These are phyloP conservation scores for Drosophila macrospina DNA, from an alignment of 2,888 invertebrate genomes.

Conservation along the genomic window DNA sequence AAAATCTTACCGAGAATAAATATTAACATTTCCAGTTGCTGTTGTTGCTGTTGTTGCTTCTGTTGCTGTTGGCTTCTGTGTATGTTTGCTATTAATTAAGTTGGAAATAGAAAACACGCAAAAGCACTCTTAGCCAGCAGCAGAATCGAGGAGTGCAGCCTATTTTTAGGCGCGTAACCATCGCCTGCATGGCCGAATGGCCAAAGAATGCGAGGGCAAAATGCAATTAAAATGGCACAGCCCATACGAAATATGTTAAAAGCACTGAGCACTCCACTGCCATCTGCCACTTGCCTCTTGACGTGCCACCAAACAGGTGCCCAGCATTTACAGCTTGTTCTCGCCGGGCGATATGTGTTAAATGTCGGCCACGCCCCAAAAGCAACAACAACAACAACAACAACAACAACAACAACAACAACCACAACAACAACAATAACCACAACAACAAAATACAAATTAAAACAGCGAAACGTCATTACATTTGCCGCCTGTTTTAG, in stretches of 20 bases:
- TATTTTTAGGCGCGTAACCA: slow-evolving; percentile 66
- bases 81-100: slow-evolving; percentile 80
- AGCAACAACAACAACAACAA: no score
- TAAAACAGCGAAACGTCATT: slow-evolving; percentile 46
- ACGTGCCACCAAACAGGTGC: slow-evolving; percentile 38
- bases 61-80: slow-evolving; percentile 31
- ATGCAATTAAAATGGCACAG: slow-evolving; percentile 77
- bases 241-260: slow-evolving; percentile 57
- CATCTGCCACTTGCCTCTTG: not conserved
- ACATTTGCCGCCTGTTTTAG: slow-evolving; percentile 47
- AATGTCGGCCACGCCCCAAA: slow-evolving; percentile 75
- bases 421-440: no score
- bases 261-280: slow-evolving; percentile 28
- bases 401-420: no score
- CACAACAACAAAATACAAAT: slow-evolving; percentile 11
- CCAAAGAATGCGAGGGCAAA: slow-evolving; percentile 54
- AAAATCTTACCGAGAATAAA: slow-evolving; percentile 50
- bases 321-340: slow-evolving; percentile 77
- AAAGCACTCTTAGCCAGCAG: slow-evolving; percentile 69
- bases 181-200: slow-evolving; percentile 67
- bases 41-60: slow-evolving; percentile 10
- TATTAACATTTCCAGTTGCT: slow-evolving; percentile 45
- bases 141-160: slow-evolving; percentile 50
- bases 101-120: slow-evolving; percentile 79
- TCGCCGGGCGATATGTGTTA: slow-evolving; percentile 71